Conservation (phyloP, 2,113 vertebrate species). For the Alethe diademata region DNA sequence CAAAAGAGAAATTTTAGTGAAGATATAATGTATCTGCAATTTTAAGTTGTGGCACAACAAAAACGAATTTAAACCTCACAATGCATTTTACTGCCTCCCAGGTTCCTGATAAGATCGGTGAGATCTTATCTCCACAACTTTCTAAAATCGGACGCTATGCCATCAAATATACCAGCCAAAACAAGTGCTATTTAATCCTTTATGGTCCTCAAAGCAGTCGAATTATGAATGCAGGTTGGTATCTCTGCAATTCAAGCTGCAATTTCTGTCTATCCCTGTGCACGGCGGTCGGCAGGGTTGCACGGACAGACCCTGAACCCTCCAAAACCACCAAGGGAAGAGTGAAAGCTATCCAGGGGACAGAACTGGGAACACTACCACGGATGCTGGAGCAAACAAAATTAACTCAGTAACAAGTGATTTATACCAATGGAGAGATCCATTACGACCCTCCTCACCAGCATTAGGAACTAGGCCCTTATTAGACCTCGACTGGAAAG, state of each 20-base stretch:
- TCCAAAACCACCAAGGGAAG: neutral
- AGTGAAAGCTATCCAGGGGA: too few species aligned
- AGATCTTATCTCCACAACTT: neutral
- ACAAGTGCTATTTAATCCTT: neutral
- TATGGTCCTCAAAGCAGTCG: neutral
- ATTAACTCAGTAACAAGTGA: neutral
- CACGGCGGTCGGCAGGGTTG: accelerated
- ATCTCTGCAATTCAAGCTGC: neutral
- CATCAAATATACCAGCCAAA: neutral
- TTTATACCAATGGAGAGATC: neutral
- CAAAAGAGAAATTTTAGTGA: neutral
- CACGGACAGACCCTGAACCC: neutral
- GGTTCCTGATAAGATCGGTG: neutral
- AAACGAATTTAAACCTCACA: neutral
- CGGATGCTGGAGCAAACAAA: neutral
- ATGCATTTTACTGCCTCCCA: neutral
- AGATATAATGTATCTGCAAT: neutral
- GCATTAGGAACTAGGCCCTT: neutral
- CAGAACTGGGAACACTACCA: neutral
- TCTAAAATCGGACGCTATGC: neutral
- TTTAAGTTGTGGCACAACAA: neutral
- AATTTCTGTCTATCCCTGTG: neutral
- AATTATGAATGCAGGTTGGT: too few species aligned
- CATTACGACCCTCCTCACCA: neutral
- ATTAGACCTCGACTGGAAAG: accelerated